A percentile compares a stretch with the other conserved stretches of the same genome.
phyloP scores from a whole-genome alignment of 2,797 vertebrate species.

The Catostomus latipinnis region DNA sequence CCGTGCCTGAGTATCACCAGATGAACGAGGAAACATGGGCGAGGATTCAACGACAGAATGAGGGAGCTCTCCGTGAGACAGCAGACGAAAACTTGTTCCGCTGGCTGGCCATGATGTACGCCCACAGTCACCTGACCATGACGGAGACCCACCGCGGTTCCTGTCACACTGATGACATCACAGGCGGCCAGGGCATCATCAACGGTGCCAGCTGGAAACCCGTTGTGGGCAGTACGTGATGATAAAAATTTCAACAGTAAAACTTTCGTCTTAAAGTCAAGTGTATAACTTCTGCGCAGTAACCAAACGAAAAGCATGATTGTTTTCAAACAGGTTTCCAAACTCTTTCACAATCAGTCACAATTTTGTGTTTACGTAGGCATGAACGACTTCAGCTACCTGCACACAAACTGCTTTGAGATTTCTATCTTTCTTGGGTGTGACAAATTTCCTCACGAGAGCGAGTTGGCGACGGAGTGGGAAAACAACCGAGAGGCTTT shows the following conservation, averaged over 20 bases:
- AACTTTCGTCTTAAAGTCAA: neutral
- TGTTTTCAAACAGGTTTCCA: no score
- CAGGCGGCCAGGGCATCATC: slow-evolving; percentile 85
- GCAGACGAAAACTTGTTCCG: slow-evolving; percentile 92
- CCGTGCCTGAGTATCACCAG: slow-evolving; percentile 64
- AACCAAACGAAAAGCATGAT: no score
- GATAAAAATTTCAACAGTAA: neutral
- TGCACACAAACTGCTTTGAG: slow-evolving; percentile 96
- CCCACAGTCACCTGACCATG: slow-evolving; percentile 94
- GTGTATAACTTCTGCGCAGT: no score
- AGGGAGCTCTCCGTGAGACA: slow-evolving; percentile 82
- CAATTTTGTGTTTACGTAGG: slow-evolving; percentile 69
- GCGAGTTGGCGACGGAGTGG: slow-evolving; percentile 90
- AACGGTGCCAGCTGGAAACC: slow-evolving; percentile 92
- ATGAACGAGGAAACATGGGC: slow-evolving; percentile 81
- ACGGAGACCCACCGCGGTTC: slow-evolving; percentile 87
- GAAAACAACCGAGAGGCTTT: slow-evolving; percentile 94
- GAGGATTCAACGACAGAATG: slow-evolving; percentile 82
- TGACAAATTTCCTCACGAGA: slow-evolving; percentile 95
- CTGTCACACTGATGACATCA: slow-evolving; percentile 90
- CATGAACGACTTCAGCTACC: slow-evolving; percentile 98
- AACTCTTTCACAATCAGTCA: no score
- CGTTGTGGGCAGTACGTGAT: slow-evolving; percentile 87
- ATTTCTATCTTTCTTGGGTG: slow-evolving; percentile 93
- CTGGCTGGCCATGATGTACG: slow-evolving; percentile 93